Evolutionary conservation across 2,113 vertebrate genomes (phyloP).

Genomic region (Otocyon megalotis): DNA sequence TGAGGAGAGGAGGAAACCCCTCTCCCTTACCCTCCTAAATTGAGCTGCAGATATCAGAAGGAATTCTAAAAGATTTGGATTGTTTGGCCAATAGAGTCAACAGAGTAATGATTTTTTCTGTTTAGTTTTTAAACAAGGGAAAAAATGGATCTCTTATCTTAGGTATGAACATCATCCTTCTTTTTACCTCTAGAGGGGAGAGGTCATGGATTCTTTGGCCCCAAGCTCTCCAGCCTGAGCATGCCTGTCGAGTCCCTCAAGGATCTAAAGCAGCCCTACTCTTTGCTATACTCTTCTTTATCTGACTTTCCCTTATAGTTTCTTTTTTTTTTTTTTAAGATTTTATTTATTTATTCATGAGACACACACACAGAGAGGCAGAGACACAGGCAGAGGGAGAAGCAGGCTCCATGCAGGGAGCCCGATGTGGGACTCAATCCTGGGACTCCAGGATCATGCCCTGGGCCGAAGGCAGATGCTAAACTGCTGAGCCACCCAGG

Average conservation of each 20-base stretch:
- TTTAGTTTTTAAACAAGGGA: not conserved
- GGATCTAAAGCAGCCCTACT: not conserved
- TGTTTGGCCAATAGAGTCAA: not conserved
- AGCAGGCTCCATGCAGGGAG: no score
- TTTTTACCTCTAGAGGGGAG: not conserved
- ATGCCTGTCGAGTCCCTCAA: not conserved
- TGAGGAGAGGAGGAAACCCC: not conserved
- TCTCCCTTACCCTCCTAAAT: not conserved
- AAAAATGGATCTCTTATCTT: not conserved
- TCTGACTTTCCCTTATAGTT: not conserved
- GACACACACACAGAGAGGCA: no score
- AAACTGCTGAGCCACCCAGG: no score
- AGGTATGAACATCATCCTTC: not conserved
- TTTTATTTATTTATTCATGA: no score
- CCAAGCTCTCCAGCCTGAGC: not conserved
- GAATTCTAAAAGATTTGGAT: not conserved
- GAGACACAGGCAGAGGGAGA: no score
- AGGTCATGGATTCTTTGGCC: not conserved
- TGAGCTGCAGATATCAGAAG: not conserved
- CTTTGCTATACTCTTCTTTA: not conserved
- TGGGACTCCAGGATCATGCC: no score
- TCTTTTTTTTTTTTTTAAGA: not conserved
- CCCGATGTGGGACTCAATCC: no score
- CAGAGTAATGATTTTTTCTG: not conserved
- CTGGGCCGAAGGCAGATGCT: no score